Conservation (phyloP, 2,113 vertebrate genomes). For the Argyrosomus japonicus region DNA sequence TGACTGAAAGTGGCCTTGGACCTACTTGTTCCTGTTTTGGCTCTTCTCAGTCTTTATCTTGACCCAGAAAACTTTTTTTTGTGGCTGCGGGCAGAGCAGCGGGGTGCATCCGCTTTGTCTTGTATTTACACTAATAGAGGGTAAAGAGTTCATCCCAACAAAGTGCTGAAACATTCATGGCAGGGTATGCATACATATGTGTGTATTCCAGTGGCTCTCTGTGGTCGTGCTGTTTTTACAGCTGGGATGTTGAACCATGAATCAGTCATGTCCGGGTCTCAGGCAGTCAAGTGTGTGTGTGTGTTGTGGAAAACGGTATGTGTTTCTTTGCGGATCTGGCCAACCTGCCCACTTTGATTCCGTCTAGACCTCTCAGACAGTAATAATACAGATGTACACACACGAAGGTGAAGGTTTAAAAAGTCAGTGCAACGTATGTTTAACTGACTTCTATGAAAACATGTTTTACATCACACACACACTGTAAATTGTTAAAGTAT, state of each 20-base stretch:
- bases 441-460: slow-evolving; percentile 10
- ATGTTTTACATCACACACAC: slow-evolving; percentile 10
- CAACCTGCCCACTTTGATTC: slow-evolving; percentile 58
- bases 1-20: slow-evolving; percentile 45
- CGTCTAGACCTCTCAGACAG: slow-evolving; percentile 56
- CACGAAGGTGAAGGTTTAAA: slow-evolving; percentile 63
- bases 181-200: slow-evolving; percentile 12
- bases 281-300: slow-evolving; percentile 36
- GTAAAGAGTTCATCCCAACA: slow-evolving; percentile 48
- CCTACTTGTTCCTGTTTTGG: slow-evolving; percentile 57
- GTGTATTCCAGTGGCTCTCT: slow-evolving; percentile 46
- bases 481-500: no score
- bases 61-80: slow-evolving; percentile 48
- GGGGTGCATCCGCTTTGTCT: slow-evolving; percentile 44
- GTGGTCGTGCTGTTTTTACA: slow-evolving; percentile 70
- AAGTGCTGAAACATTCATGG: slow-evolving; percentile 26
- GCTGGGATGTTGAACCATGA: slow-evolving; percentile 70
- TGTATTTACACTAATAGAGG: slow-evolving; percentile 40
- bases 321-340: slow-evolving; percentile 45
- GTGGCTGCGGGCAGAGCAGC: background rate
- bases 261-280: slow-evolving; percentile 64
- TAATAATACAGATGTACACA: slow-evolving; percentile 31
- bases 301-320: slow-evolving; percentile 45
- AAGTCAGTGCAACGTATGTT: slow-evolving; percentile 14
- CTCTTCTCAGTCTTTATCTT: slow-evolving; percentile 39